phyloP scores from a whole-genome alignment of 2,888 invertebrate genomes.

The Eurytoma californica region DNA sequence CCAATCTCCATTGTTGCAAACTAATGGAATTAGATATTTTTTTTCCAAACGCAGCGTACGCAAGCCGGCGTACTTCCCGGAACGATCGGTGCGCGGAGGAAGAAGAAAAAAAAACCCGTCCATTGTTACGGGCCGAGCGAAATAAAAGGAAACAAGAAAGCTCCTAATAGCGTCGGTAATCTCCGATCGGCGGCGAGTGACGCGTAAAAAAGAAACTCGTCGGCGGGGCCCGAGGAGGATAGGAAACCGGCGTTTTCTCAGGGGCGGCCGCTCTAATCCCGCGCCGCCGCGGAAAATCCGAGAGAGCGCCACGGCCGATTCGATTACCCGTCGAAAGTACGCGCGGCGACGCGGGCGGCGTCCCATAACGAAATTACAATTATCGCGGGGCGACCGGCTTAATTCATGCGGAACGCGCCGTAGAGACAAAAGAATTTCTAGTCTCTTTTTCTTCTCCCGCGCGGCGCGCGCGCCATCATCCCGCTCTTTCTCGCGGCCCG shows the following conservation, averaged over 20 bases:
- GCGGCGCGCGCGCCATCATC: no score
- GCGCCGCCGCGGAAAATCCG: slow-evolving; percentile 19
- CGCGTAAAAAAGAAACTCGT: background rate
- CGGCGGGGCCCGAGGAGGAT: no score
- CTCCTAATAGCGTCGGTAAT: slow-evolving; percentile 2
- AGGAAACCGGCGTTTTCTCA: background rate
- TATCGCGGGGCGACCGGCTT: slow-evolving; percentile 13
- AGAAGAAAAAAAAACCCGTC: background rate
- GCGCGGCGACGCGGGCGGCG: slow-evolving; percentile 4
- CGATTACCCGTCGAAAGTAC: slow-evolving; percentile 33
- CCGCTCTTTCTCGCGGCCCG: no score
- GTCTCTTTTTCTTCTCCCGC: background rate
- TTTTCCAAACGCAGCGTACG: background rate
- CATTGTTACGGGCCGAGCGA: background rate
- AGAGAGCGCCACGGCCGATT: slow-evolving; percentile 9
- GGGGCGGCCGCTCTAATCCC: slow-evolving; percentile 1
- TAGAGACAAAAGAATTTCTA: slow-evolving; percentile 40
- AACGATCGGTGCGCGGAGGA: background rate
- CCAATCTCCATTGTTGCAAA: no score
- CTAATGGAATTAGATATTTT: no score
- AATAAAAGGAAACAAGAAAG: slow-evolving; percentile 5
- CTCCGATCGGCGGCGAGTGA: background rate
- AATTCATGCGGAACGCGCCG: slow-evolving; percentile 35
- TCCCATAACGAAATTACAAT: slow-evolving; percentile 42
- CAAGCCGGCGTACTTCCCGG: background rate